Conservation (phyloP, 2,797 vertebrate genomes). For the Halcyon smyrnensis region DNA sequence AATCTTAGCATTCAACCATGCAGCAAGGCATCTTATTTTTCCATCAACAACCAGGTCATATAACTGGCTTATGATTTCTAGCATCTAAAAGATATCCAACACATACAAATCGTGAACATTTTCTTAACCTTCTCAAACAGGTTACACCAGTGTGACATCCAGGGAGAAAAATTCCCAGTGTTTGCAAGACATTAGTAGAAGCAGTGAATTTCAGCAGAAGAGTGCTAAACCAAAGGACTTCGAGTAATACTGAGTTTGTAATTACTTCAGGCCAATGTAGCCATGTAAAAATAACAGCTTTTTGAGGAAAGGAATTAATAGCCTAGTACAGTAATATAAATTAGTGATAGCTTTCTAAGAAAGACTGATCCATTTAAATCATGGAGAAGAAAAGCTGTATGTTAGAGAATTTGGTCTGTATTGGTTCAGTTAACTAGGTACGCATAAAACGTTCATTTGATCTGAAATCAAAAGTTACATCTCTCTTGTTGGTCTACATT, state of each 20-base stretch:
- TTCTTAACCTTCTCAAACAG: neutral
- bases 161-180: neutral
- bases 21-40: neutral
- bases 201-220: neutral
- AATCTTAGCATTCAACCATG: neutral
- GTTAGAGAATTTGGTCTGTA: neutral
- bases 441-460: neutral
- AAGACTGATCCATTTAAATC: conserved; percentile 13
- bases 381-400: neutral
- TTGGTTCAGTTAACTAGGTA: neutral
- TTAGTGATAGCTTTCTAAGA: neutral
- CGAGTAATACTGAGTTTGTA: neutral
- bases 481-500: neutral
- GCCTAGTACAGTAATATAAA: neutral
- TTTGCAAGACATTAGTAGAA: neutral
- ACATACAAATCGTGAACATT: neutral
- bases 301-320: conserved; percentile 8
- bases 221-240: neutral
- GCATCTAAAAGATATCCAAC: neutral
- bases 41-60: neutral
- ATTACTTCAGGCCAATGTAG: neutral
- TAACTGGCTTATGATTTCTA: neutral
- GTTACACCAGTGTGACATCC: neutral
- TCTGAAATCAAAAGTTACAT: neutral
- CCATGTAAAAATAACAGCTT: conserved; percentile 15